Conservation (phyloP, 2,888 invertebrate genomes). For the Parnassius apollo region DNA sequence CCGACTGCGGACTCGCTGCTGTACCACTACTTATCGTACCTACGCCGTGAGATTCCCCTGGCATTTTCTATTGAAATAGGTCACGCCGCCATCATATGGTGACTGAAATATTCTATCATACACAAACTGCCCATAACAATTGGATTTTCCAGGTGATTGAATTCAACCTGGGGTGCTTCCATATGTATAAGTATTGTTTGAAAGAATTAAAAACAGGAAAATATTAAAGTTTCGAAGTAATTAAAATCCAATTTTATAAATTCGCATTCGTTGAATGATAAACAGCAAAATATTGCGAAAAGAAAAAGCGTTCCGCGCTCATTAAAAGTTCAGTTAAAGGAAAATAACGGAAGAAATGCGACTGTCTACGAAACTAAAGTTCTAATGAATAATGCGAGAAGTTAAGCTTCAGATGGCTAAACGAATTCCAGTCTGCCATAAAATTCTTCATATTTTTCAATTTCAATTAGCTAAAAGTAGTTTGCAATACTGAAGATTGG, state of each 20-base stretch:
- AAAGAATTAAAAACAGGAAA: too few species aligned
- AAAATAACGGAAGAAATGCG: slow-evolving; percentile 36
- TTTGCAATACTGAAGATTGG: neutral
- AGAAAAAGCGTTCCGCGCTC: slow-evolving; percentile 30
- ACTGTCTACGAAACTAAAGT: slow-evolving; percentile 37
- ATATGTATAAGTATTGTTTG: too few species aligned
- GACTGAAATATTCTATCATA: too few species aligned
- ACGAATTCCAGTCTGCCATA: slow-evolving; percentile 29
- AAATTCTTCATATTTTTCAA: slow-evolving; percentile 21
- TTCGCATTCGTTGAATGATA: neutral
- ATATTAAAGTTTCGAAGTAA: neutral
- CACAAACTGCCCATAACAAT: too few species aligned
- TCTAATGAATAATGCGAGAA: slow-evolving; percentile 39
- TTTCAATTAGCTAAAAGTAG: slow-evolving; percentile 21
- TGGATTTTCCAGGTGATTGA: too few species aligned
- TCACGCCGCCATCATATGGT: too few species aligned
- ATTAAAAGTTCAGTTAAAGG: slow-evolving; percentile 39
- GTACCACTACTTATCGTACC: too few species aligned
- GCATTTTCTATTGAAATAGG: too few species aligned
- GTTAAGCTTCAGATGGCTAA: slow-evolving; percentile 27
- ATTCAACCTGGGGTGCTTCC: too few species aligned
- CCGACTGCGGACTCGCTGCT: too few species aligned
- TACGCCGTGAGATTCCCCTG: too few species aligned
- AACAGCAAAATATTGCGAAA: neutral
- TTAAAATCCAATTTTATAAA: slow-evolving; percentile 2